Conservation (phyloP, 2,797 vertebrate genomes). For the Neosilurus hyrtlii region DNA sequence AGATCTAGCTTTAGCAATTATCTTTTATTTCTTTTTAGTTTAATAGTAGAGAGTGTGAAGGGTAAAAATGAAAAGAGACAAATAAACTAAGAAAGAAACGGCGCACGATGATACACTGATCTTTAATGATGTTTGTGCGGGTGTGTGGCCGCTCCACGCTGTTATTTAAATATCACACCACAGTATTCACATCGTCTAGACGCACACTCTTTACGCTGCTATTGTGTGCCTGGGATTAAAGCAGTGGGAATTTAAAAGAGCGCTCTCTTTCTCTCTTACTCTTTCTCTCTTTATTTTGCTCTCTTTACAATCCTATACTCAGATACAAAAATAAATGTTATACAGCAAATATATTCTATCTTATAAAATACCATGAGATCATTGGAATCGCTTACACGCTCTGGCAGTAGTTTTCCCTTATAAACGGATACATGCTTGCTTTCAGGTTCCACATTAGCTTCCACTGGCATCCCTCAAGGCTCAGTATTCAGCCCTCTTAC, state of each 20-base stretch:
- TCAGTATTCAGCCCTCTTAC: slow-evolving; percentile 9
- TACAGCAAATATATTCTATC: neutral
- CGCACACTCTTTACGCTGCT: neutral
- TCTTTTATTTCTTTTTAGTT: neutral
- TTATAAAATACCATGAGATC: neutral
- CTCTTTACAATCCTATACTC: neutral
- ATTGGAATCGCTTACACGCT: neutral
- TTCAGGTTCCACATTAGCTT: neutral
- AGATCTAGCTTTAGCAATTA: neutral
- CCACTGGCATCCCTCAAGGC: neutral
- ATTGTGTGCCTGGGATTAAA: slow-evolving; percentile 15
- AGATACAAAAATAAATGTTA: neutral
- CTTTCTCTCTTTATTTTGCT: neutral
- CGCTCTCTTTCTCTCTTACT: neutral
- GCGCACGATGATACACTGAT: neutral
- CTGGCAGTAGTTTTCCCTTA: neutral
- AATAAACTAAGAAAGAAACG: neutral
- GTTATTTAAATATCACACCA: slow-evolving; percentile 11
- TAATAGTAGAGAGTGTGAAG: neutral
- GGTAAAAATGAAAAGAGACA: neutral
- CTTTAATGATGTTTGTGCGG: neutral
- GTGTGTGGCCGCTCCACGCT: slow-evolving; percentile 6
- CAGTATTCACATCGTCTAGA: neutral
- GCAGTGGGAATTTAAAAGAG: neutral
- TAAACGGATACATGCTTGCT: neutral